A percentile compares a stretch with the other conserved stretches of the same genome.
Conservation (phyloP, 2,113 vertebrate genomes). For the Pomatostomus ruficeps region DNA sequence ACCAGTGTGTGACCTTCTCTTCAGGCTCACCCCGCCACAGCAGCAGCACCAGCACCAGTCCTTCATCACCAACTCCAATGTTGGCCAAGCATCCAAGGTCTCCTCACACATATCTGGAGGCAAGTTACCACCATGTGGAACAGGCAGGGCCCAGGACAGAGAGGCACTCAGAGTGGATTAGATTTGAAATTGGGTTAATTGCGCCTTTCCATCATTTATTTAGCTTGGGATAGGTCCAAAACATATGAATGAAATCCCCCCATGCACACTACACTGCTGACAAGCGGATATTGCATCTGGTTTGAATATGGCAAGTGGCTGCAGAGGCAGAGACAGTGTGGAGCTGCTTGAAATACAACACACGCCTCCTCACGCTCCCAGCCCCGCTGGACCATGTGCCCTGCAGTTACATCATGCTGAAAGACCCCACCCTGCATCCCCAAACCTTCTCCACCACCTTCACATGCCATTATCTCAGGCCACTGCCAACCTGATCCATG, state of each 20-base stretch:
- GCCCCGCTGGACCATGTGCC: background rate
- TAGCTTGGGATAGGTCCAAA: constrained; percentile 39
- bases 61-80: background rate
- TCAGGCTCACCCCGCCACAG: background rate
- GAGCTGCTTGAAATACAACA: constrained; percentile 56
- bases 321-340: constrained; percentile 7
- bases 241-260: constrained; percentile 11
- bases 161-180: background rate
- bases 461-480: background rate
- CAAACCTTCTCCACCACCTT: background rate
- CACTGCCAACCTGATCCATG: background rate
- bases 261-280: constrained; percentile 4
- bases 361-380: background rate
- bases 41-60: background rate
- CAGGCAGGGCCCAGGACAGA: constrained; percentile 9
- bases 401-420: background rate
- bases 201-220: constrained; percentile 57
- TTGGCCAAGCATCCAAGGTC: background rate
- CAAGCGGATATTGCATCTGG: constrained; percentile 63
- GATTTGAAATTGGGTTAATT: constrained; percentile 59
- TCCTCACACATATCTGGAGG: background rate
- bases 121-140: background rate
- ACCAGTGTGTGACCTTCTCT: rapidly evolving
- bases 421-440: background rate
- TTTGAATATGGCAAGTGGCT: constrained; percentile 53